phyloP scores from a whole-genome alignment of 1,140 invertebrate species.

The Papilio aristodemus region DNA sequence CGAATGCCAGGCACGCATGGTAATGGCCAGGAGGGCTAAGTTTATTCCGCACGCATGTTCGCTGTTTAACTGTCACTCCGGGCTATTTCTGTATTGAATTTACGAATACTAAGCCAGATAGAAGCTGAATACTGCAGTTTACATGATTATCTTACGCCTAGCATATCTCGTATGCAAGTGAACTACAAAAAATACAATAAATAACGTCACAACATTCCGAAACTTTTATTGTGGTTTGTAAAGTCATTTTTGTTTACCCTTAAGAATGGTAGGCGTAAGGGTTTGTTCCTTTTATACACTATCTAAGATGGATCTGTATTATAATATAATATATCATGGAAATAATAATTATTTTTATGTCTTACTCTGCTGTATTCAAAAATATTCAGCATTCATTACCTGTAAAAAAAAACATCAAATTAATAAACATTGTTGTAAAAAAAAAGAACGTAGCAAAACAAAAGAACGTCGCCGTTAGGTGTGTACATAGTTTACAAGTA shows the following conservation, averaged over 20 bases:
- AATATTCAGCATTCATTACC: conserved; percentile 31
- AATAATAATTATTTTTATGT: background rate
- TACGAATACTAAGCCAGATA: conserved; percentile 26
- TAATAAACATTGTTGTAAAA: background rate
- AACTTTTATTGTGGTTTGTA: no score
- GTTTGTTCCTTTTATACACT: no score
- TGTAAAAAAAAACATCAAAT: conserved; percentile 35
- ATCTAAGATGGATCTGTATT: no score
- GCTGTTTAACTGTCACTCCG: conserved; percentile 39
- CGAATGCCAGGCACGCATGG: conserved; percentile 17
- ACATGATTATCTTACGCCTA: no score
- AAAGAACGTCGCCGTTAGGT: conserved; percentile 23
- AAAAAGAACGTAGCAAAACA: conserved; percentile 16
- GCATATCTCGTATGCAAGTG: no score
- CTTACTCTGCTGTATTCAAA: background rate
- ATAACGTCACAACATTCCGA: no score
- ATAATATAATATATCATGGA: no score
- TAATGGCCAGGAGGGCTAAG: conserved; percentile 23
- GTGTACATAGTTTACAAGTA: conserved; percentile 23
- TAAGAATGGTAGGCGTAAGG: no score
- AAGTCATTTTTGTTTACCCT: no score
- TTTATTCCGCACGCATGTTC: conserved; percentile 32
- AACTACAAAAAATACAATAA: no score
- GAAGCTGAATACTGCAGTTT: no score
- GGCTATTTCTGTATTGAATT: conserved; percentile 37